Percentiles rank a stretch among this genome's conserved stretches.
Evolutionary conservation across 2,797 vertebrate species (phyloP).

Genomic region (Sarcoramphus papa): DNA sequence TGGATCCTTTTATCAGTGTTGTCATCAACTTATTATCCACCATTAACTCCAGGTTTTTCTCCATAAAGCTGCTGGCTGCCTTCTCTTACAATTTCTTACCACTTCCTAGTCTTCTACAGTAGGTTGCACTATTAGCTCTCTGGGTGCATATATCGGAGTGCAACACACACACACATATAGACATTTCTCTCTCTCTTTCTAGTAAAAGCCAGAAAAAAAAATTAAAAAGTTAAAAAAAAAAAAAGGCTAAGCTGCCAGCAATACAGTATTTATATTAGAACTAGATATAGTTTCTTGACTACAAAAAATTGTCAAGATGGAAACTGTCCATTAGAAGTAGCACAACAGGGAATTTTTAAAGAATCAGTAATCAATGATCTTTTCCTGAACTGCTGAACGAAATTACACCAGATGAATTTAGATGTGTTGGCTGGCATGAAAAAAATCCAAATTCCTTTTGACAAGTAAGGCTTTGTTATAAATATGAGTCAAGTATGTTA

Average conservation of each 20-base stretch:
- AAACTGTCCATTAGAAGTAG: background rate
- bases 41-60: background rate
- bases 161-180: background rate
- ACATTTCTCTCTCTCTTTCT: background rate
- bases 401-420: background rate
- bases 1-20: background rate
- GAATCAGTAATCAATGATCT: constrained; percentile 15
- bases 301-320: background rate
- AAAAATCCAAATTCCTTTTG: background rate
- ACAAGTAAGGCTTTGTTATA: background rate
- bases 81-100: background rate
- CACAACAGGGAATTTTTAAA: constrained; percentile 37
- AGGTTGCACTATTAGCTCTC: background rate
- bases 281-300: background rate
- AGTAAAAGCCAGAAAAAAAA: background rate
- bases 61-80: background rate
- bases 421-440: background rate
- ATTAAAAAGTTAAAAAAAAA: background rate
- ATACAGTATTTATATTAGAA: background rate
- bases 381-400: background rate
- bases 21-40: background rate
- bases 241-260: background rate
- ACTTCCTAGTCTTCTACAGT: background rate
- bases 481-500: background rate
- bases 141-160: background rate